Evolutionary conservation across 2,797 vertebrate genomes (phyloP), one percentile per base, ranked within the genome.

Genomic region (Micrastur ruficollis): DNA sequence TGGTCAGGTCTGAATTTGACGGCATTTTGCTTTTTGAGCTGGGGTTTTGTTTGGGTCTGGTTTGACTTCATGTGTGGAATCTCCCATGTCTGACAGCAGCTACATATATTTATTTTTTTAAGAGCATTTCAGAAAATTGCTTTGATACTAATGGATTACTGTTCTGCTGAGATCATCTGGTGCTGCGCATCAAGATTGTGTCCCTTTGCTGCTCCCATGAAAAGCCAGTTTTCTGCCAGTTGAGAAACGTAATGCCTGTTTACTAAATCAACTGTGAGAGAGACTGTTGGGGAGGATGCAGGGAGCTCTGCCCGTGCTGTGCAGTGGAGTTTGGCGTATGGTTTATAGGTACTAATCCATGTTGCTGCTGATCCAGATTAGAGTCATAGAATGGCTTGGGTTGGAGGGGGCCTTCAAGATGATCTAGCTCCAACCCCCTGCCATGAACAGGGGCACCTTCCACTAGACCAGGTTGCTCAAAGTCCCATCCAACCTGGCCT

Each of bases 251-350:
- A 11, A 2, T 3, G 13, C n/a, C 19, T 44, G 26, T 55, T 9
- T 40, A 10, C 31, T 55, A 11, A 38, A 26, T 3, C 0, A 5
- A 5, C 32, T 1, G 14, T 20, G 36, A 42, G 42, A 36, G 46
- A 50, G 47, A 1, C 15, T 14, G 2, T 3, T 17, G n/a, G 34
- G 38, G 46, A 21, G 14, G 19, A 4, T 0, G 2, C 0, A 5
- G 55, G n/a, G 50, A 67, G 46, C 53, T 44, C n/a, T 79, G 65
- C 36, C 42, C 1, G 0, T 26, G 53, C 44, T 1, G 7, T 9
- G 23, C 40, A 2, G 20, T 25, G 38, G 42, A 27, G 8, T 32
- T 11, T 11, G 52, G 52, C 31, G 25, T 10, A 27, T 26, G 47
- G 31, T 1, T 1, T 52, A 8, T 5, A 36, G 73, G 31, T 12